Evolutionary conservation across 2,113 vertebrate genomes (phyloP).

Genomic region (Eurystomus gularis): DNA sequence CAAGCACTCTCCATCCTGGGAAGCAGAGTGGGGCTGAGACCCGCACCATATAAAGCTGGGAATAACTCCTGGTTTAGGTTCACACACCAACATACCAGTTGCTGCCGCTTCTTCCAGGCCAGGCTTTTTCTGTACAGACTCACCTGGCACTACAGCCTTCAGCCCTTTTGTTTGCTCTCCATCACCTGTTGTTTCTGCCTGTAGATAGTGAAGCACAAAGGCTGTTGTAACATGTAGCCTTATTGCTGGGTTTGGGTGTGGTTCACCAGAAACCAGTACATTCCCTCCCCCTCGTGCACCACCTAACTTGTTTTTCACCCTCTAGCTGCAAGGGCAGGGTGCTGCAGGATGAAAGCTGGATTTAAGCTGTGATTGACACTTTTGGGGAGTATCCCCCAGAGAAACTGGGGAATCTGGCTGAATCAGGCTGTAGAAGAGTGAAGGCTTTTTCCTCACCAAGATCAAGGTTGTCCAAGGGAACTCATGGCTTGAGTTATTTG

Average conservation of each 20-base stretch:
- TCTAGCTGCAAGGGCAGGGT: neutral
- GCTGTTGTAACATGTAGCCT: neutral
- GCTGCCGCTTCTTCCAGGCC: neutral
- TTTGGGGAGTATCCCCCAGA: neutral
- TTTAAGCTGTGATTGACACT: neutral
- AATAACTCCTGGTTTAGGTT: neutral
- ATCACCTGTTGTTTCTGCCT: neutral
- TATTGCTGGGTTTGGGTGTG: neutral
- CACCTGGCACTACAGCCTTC: neutral
- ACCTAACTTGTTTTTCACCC: neutral
- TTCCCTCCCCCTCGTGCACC: neutral
- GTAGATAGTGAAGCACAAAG: neutral
- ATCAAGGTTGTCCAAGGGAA: neutral
- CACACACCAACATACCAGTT: rapidly evolving
- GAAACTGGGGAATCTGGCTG: neutral
- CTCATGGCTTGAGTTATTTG: neutral
- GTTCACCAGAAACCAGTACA: neutral
- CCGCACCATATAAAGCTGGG: neutral
- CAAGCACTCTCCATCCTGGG: neutral
- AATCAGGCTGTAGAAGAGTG: neutral
- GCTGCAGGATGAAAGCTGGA: neutral
- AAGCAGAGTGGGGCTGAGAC: neutral
- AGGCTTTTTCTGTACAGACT: neutral
- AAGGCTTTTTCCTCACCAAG: neutral
- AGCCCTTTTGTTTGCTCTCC: neutral